phyloP scores from a whole-genome alignment of 2,113 vertebrate species.

The Cynoglossus semilaevis region DNA sequence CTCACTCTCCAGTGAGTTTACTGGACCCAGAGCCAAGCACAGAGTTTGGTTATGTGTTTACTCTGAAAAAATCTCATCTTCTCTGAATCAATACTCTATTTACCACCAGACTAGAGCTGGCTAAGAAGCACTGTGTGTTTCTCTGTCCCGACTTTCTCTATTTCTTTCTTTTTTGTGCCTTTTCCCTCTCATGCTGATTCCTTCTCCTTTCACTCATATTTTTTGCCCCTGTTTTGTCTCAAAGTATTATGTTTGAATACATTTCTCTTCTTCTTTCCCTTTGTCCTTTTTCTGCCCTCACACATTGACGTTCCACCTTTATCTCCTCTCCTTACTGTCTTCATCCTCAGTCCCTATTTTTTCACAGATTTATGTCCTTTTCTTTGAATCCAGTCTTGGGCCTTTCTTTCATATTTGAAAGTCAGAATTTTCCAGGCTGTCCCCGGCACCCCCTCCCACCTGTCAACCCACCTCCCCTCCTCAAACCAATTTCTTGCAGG shows the following conservation, averaged over 20 bases:
- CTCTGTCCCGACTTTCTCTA: background rate
- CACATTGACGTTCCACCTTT: no score
- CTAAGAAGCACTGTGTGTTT: slow-evolving; percentile 12
- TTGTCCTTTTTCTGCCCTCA: background rate
- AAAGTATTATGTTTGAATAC: no score
- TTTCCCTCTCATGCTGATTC: background rate
- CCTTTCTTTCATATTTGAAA: no score
- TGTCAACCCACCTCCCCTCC: background rate
- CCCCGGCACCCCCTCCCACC: no score
- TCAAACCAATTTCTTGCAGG: slow-evolving; percentile 44
- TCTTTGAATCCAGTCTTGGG: no score
- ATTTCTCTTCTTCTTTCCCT: background rate
- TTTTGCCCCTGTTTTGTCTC: no score
- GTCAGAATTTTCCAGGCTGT: no score
- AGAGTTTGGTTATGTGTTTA: slow-evolving; percentile 57
- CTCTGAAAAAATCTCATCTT: slow-evolving; percentile 65
- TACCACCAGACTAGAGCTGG: slow-evolving; percentile 34
- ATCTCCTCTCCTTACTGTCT: no score
- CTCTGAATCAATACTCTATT: slow-evolving; percentile 68
- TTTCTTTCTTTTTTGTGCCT: background rate
- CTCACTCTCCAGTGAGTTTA: slow-evolving; percentile 22
- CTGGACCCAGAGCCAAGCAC: slow-evolving; percentile 23
- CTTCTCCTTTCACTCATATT: background rate
- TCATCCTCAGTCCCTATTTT: no score
- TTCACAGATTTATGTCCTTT: no score